These are phyloP conservation scores for Chrysodeixis includens DNA, from an alignment of 2,888 invertebrate species.

Conservation along the genomic window DNA sequence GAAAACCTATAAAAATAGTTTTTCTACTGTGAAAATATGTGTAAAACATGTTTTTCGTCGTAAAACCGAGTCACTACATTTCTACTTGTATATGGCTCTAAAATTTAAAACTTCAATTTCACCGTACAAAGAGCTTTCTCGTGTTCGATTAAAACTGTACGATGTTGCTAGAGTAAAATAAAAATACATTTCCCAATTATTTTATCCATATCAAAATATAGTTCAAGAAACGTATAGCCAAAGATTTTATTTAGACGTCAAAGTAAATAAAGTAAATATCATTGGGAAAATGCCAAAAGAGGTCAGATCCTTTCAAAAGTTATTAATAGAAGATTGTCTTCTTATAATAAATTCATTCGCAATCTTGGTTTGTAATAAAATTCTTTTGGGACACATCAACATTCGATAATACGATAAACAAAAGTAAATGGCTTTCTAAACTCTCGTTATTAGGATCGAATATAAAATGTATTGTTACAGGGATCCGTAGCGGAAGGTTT, in stretches of 20 bases:
- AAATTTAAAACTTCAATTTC: no score
- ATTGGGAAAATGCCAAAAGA: conserved; percentile 19
- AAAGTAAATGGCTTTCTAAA: neutral
- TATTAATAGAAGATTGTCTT: conserved; percentile 10
- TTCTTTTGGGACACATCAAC: neutral
- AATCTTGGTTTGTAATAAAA: conserved; percentile 9
- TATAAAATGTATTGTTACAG: neutral
- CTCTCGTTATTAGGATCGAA: neutral
- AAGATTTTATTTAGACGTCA: conserved; percentile 8
- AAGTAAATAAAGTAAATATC: conserved; percentile 12
- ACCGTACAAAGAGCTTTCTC: no score
- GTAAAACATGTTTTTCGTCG: no score
- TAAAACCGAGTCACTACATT: no score
- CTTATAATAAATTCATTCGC: conserved; percentile 7
- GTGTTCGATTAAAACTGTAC: neutral
- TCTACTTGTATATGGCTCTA: no score
- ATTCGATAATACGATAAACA: conserved; percentile 8
- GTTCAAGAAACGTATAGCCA: conserved; percentile 8
- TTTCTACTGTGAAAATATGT: no score
- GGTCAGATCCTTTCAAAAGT: neutral
- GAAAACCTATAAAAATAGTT: no score
- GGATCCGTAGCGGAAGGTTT: neutral
- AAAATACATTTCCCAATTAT: neutral
- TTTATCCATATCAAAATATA: neutral
- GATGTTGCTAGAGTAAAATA: no score